Evolutionary conservation across 2,797 vertebrate genomes (phyloP), one percentile per base, ranked within the genome.

Genomic region (Sparus aurata): DNA sequence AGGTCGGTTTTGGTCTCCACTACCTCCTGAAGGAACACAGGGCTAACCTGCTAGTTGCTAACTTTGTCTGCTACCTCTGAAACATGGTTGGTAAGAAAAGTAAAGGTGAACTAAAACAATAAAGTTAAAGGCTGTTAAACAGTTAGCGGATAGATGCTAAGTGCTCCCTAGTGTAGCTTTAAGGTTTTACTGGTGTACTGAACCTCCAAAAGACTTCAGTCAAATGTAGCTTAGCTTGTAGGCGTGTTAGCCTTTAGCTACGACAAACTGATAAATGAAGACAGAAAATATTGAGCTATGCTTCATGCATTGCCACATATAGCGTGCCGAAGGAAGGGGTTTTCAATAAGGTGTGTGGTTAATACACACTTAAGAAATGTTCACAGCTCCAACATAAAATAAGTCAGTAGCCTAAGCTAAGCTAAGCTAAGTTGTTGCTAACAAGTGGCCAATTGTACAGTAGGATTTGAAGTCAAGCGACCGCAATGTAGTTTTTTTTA

Each of bases 201-300:
- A 58, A 49, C 11, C 23, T 54, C 3, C 17, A 64, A 38, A 15
- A 45, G 1, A 30, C 13, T 54, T 10, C 27, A 34, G 49, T 67
- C 45, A 46, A 38, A 47, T 43, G 22, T 67, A 27, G 73, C 30
- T 55, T 66, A 75, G 61, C 69, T 47, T 11, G 20, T 66, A 45
- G 59, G 30, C 64, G 12, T 43, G 12, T 25, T 25, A 41, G 34
- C 34, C 23, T 13, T 30, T 61, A 64, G 18, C 30, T 45, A 30
- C 34, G 5, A 68, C 22, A 47, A 41, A 46, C 2, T 11, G 17
- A 18, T 49, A 22, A 1, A 4, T 46, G 25, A 57, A 41, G 20
- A 47, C 2, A 61, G 17, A 50, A 23, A 1, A 15, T 0, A 73
- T 49, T 30, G 15, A 68, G 34, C 43, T 50, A 41, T 30, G 38